These are phyloP conservation scores for Bilobella aurantiaca DNA, from an alignment of 1,140 invertebrate species.

Conservation along the genomic window DNA sequence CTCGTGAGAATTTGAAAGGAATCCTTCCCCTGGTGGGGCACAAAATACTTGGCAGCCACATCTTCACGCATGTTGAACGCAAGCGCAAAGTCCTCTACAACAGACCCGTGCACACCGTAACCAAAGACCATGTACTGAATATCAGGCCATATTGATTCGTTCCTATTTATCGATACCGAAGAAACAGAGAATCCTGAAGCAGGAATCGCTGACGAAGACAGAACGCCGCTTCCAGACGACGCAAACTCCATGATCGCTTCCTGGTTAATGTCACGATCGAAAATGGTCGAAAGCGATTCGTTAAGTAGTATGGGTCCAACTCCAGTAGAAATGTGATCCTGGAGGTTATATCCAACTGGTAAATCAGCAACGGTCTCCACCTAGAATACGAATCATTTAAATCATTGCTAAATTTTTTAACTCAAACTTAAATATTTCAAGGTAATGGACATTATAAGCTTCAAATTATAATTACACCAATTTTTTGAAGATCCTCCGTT, in stretches of 20 bases:
- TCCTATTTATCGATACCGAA: not conserved
- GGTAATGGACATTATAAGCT: conserved; percentile 4
- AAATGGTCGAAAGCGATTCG: conserved; percentile 1
- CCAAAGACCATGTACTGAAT: conserved; percentile 10
- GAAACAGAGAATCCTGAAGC: not conserved
- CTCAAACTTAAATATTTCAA: too few relatives aligned
- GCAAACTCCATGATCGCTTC: conserved; percentile 9
- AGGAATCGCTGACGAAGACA: conserved; percentile 3
- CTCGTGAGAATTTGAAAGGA: conserved; percentile 15
- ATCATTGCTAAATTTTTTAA: too few relatives aligned
- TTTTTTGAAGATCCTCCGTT: conserved; percentile 11
- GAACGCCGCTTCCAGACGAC: conserved; percentile 13
- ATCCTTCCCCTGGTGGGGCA: conserved; percentile 3
- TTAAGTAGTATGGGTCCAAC: conserved; percentile 21
- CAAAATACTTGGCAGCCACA: not conserved
- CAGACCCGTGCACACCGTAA: not conserved
- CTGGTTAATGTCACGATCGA: conserved; percentile 10
- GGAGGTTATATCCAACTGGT: conserved; percentile 36
- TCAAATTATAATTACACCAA: conserved; percentile 9
- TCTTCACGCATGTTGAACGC: not conserved
- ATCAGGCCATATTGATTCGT: conserved; percentile 3
- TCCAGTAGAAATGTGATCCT: conserved; percentile 39
- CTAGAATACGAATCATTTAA: conserved; percentile 1
- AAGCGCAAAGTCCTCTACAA: not conserved
- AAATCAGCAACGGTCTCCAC: conserved; percentile 24